A percentile compares a stretch with the other conserved stretches of the same genome.
phyloP scores from a whole-genome alignment of 2,797 vertebrate species.

The Hyperoplus immaculatus region DNA sequence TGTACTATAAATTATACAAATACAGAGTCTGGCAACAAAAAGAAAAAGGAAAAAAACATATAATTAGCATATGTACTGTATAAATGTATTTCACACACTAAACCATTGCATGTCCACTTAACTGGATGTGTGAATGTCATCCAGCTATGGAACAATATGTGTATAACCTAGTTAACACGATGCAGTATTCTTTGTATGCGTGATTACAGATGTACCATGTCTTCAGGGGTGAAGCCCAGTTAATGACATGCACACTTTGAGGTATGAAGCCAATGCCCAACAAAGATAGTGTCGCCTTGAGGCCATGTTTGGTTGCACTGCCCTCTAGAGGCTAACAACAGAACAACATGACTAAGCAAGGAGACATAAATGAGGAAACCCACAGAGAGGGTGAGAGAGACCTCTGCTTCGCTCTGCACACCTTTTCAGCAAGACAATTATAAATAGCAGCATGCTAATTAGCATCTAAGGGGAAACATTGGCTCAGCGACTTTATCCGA shows the following conservation, averaged over 20 bases:
- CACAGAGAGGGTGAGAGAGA: constrained; percentile 29
- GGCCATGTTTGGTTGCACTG: constrained; percentile 52
- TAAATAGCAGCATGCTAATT: constrained; percentile 60
- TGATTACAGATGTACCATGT: neutral
- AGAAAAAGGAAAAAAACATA: neutral
- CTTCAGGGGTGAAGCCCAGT: neutral
- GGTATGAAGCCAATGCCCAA: neutral
- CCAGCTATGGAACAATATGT: neutral
- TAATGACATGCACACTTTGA: neutral
- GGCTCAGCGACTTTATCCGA: constrained; percentile 53
- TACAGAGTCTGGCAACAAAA: neutral
- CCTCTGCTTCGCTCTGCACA: constrained; percentile 46
- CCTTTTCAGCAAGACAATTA: constrained; percentile 67
- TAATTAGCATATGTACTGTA: neutral
- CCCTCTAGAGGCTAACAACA: constrained; percentile 46
- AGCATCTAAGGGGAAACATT: constrained; percentile 53
- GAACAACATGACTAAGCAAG: constrained; percentile 26
- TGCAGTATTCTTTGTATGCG: neutral
- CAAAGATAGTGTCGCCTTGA: neutral
- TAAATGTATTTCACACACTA: neutral
- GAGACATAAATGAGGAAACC: constrained; percentile 17
- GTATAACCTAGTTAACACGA: neutral
- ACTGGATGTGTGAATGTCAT: neutral
- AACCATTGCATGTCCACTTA: neutral
- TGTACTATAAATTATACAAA: neutral